A percentile compares a stretch with the other conserved stretches of the same genome.
Evolutionary conservation across 35 echinoderm and acorn worm genomes (phyloP).

Genomic region (Eucidaris tribuloides): DNA sequence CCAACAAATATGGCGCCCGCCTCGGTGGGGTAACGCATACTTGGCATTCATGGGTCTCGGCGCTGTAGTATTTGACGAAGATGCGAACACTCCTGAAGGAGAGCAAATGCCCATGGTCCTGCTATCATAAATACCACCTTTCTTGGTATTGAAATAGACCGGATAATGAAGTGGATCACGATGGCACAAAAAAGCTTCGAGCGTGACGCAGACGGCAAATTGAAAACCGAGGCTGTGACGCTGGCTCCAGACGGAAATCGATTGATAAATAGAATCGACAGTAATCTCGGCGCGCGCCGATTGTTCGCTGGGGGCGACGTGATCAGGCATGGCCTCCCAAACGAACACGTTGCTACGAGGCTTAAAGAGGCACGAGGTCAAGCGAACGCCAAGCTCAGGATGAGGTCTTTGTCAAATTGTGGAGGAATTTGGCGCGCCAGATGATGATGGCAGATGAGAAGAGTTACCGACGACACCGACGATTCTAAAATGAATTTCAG

Average conservation of each 20-base stretch:
- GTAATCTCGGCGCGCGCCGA: constrained; percentile 48
- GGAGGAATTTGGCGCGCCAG: constrained; percentile 68
- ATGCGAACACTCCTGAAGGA: constrained; percentile 75
- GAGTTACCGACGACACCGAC: constrained; percentile 81
- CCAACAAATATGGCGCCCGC: constrained; percentile 41
- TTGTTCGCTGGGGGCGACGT: background rate
- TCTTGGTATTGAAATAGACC: constrained; percentile 53
- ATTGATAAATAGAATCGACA: constrained; percentile 69
- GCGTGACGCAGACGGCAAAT: constrained; percentile 79
- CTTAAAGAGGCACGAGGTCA: constrained; percentile 66
- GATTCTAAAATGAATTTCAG: constrained; percentile 63
- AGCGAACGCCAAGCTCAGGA: constrained; percentile 83
- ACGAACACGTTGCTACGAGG: constrained; percentile 85
- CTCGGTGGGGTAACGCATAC: constrained; percentile 38
- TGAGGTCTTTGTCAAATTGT: constrained; percentile 93
- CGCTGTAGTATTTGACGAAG: constrained; percentile 66
- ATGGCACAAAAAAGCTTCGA: constrained; percentile 82
- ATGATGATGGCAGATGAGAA: constrained; percentile 80
- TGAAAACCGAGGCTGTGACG: constrained; percentile 97
- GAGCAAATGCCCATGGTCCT: constrained; percentile 56
- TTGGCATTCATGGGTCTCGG: constrained; percentile 37
- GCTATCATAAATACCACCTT: constrained; percentile 58
- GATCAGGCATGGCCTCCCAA: constrained; percentile 37
- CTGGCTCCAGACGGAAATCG: constrained; percentile 82
- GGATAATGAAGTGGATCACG: constrained; percentile 77